These are phyloP conservation scores for Ramphastos sulfuratus DNA, from an alignment of 2,113 vertebrate species.

Conservation along the genomic window DNA sequence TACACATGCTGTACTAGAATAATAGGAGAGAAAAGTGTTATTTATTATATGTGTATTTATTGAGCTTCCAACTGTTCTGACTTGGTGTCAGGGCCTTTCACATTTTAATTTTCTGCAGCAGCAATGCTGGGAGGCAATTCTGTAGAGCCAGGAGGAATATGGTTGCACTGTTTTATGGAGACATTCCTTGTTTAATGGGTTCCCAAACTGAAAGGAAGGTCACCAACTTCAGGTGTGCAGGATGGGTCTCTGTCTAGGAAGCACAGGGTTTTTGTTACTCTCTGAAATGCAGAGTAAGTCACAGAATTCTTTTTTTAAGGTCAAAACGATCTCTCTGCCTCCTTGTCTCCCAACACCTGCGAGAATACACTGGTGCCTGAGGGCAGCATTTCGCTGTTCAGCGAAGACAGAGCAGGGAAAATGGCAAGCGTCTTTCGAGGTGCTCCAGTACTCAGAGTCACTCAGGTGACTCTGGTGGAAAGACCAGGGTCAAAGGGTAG, in stretches of 20 bases:
- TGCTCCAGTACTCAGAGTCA: background rate
- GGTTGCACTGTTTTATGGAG: background rate
- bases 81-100: background rate
- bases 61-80: background rate
- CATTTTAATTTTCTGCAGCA: background rate
- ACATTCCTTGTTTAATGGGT: background rate
- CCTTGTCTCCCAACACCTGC: background rate
- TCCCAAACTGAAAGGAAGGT: background rate
- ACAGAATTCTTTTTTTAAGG: background rate
- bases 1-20: background rate
- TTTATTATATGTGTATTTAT: background rate
- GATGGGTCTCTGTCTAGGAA: background rate
- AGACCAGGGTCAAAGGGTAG: background rate
- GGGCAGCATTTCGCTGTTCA: background rate
- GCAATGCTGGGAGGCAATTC: background rate
- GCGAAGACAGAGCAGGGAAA: background rate
- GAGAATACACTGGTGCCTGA: background rate
- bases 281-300: background rate
- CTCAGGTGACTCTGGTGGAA: background rate
- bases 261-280: fast-evolving
- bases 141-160: background rate
- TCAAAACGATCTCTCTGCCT: background rate
- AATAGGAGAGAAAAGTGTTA: background rate
- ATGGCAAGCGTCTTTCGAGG: background rate
- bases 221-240: background rate